Percentiles rank a stretch among this genome's conserved stretches.
Evolutionary conservation across 1,140 invertebrate genomes (phyloP).

Genomic region (Antheraea pernyi): DNA sequence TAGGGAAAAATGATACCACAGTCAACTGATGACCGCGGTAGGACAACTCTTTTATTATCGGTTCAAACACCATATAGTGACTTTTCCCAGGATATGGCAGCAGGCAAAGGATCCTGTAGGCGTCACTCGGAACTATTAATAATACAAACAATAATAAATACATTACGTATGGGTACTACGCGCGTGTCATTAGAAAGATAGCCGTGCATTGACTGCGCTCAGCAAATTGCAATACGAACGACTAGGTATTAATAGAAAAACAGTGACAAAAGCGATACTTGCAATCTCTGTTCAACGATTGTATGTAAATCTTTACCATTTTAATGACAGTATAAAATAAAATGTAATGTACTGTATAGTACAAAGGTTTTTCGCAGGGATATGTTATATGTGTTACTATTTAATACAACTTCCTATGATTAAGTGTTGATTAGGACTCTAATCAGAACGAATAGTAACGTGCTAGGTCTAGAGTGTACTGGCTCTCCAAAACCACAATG

Average conservation of each 20-base stretch:
- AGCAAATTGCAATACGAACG: conserved; percentile 9
- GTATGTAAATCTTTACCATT: no score
- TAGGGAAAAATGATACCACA: conserved; percentile 82
- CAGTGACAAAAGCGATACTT: no score
- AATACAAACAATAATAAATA: conserved; percentile 14
- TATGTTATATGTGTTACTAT: no score
- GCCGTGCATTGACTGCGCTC: background rate
- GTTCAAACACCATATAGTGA: conserved; percentile 85
- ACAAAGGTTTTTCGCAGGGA: no score
- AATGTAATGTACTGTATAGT: no score
- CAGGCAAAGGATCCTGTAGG: conserved; percentile 79
- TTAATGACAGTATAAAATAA: no score
- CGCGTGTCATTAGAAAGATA: conserved; percentile 14
- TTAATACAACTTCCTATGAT: no score
- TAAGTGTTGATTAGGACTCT: no score
- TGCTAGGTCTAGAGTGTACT: no score
- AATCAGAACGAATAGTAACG: no score
- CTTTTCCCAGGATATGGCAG: conserved; percentile 85
- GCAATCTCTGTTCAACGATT: no score
- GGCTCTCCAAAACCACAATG: no score
- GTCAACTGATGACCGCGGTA: conserved; percentile 84
- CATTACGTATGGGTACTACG: conserved; percentile 6
- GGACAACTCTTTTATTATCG: conserved; percentile 82
- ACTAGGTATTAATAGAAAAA: background rate
- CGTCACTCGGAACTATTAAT: conserved; percentile 14